Base-by-base conservation (phyloP, 2,888 invertebrate species). In the Hemaris fuciformis region DNA sequence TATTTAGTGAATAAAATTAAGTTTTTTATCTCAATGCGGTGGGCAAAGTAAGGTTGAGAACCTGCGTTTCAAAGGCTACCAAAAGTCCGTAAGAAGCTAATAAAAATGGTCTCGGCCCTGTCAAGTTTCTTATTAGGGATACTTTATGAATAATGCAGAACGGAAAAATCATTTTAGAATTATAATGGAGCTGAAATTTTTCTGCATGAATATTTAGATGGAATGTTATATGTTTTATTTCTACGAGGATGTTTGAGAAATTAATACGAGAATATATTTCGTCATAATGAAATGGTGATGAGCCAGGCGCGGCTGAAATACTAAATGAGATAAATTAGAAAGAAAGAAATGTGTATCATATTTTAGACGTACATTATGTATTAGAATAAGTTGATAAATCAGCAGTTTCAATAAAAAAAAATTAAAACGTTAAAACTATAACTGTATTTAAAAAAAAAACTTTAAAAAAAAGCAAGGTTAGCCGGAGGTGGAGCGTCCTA, bases 61-160 rank as follows among this genome's bases (percentile, higher is more conserved):
- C n/a, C n/a, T n/a, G n/a, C n/a, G n/a, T n/a, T n/a, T n/a, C n/a
- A 34, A 57, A 57, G 10, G 23, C 34, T 45, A 38, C 45, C 57
- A 46, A 38, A 57, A 25, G 45, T 45, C n/a, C 45, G 22, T 34
- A 15, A 34, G 61, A 57, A 45, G 61, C 46, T 57, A 61, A 61
- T 61, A 61, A 61, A 61, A 57, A 57, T 25, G 45, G 46, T 23
- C 53, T 22, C 34, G 23, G 23, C 18, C 53, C 61, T 46, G 45
- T 38, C 61, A 23, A 46, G 46, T 45, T 61, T 57, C 57, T 60
- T 62, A 60, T 68, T 70, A 67, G 53, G 64, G 61, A 61, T 65
- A 60, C 66, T 43, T 70, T 68, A 72, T 71, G 72, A 72, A 72
- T 72, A 69, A 72, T 72, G 62, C 66, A 72, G 63, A 65, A 61